phyloP scores from a whole-genome alignment of 1,140 invertebrate genomes.

The Drosophila mauritiana region DNA sequence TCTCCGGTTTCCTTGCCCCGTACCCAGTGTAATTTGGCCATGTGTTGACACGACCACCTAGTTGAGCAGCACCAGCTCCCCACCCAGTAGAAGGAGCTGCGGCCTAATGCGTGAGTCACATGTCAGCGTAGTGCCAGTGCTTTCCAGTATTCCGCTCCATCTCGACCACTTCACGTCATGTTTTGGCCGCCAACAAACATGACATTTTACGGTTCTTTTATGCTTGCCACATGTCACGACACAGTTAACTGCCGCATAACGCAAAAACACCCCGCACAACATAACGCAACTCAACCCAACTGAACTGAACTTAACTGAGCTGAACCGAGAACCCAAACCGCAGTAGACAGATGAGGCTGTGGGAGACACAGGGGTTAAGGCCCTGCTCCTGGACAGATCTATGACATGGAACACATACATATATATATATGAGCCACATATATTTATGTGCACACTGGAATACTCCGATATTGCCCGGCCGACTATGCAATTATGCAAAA shows the following conservation, averaged over 20 bases:
- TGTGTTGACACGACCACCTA: conserved; percentile 69
- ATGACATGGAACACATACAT: conserved; percentile 18
- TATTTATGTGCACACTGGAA: conserved; percentile 11
- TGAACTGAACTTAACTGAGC: neutral
- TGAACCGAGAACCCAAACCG: neutral
- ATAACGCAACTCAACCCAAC: conserved; percentile 14
- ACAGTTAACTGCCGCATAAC: conserved; percentile 74
- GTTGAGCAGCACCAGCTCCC: conserved; percentile 10
- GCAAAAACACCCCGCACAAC: conserved; percentile 36
- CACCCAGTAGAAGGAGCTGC: conserved; percentile 19
- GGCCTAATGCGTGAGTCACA: conserved; percentile 54
- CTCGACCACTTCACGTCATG: conserved; percentile 74
- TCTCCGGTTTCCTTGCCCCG: conserved; percentile 32
- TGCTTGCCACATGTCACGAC: conserved; percentile 80
- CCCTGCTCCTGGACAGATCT: conserved; percentile 50
- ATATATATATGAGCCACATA: neutral
- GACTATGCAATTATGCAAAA: conserved; percentile 70
- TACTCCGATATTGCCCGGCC: conserved; percentile 17
- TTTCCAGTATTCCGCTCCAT: conserved; percentile 11
- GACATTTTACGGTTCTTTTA: conserved; percentile 82
- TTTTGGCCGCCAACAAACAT: conserved; percentile 78
- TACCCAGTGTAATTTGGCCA: conserved; percentile 67
- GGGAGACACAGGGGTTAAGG: conserved; percentile 48
- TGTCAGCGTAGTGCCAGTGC: conserved; percentile 40
- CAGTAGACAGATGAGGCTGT: conserved; percentile 11